Conservation (phyloP, 2,113 vertebrate species). For the Talpa occidentalis region DNA sequence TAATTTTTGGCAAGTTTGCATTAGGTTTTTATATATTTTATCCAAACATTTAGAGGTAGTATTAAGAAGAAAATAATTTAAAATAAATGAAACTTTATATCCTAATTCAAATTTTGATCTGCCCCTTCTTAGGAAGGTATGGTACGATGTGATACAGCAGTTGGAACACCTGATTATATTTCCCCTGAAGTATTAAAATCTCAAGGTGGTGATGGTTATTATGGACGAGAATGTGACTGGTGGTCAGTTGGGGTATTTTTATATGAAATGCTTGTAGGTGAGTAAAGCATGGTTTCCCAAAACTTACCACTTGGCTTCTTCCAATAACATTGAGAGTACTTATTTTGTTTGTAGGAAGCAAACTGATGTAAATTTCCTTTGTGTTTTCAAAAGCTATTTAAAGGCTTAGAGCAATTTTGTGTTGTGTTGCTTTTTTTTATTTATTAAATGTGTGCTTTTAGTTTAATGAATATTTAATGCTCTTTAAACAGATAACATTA, state of each 20-base stretch:
- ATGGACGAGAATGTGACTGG: slow-evolving; percentile 99
- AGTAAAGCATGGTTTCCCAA: slow-evolving; percentile 84
- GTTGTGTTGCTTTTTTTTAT: slow-evolving; percentile 31
- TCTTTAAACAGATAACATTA: slow-evolving; percentile 4
- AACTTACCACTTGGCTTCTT: slow-evolving; percentile 28
- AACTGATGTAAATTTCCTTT: slow-evolving; percentile 10
- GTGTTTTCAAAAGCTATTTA: slow-evolving; percentile 53
- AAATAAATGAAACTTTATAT: slow-evolving; percentile 36
- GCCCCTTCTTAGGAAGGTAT: slow-evolving; percentile 92
- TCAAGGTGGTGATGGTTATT: slow-evolving; percentile 98
- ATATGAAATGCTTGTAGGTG: slow-evolving; percentile 99
- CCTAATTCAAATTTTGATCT: slow-evolving; percentile 61
- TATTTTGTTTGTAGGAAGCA: slow-evolving; percentile 56
- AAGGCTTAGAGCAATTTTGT: slow-evolving; percentile 17
- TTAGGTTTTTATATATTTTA: slow-evolving; percentile 52
- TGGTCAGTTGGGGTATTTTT: slow-evolving; percentile 99
- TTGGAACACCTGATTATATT: slow-evolving; percentile 99
- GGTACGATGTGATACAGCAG: slow-evolving; percentile 99
- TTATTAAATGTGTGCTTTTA: slow-evolving; percentile 53
- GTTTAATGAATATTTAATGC: neutral
- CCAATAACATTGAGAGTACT: slow-evolving; percentile 39
- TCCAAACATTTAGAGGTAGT: neutral
- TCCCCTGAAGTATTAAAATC: slow-evolving; percentile 99
- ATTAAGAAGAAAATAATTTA: slow-evolving; percentile 24
- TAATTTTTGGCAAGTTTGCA: slow-evolving; percentile 44